A percentile compares a stretch with the other conserved stretches of the same genome.
Conservation (phyloP, 2,888 invertebrate species). For the Sarcophaga subvicina region DNA sequence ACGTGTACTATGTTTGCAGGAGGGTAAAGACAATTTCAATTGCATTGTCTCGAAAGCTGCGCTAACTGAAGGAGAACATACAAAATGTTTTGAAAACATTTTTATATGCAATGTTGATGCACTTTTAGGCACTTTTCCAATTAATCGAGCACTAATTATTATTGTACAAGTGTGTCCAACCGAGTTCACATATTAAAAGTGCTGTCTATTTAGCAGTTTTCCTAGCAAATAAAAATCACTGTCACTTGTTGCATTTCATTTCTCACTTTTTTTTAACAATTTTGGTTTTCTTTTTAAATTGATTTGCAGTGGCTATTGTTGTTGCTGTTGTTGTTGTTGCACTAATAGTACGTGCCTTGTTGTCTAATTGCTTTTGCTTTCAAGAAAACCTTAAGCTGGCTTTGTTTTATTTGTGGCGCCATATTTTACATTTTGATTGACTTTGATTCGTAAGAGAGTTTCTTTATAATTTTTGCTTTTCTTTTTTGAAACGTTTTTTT, state of each 20-base stretch:
- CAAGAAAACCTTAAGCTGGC: neutral
- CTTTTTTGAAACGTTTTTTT: conserved; percentile 20
- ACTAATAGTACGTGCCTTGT: conserved; percentile 65
- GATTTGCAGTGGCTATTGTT: neutral
- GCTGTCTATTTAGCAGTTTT: conserved; percentile 29
- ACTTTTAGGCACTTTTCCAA: neutral
- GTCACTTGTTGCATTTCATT: conserved; percentile 16
- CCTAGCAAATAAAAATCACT: conserved; percentile 22
- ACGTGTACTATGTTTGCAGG: no score
- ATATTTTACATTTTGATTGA: conserved; percentile 70
- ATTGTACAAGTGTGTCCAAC: neutral
- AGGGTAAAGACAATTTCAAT: no score
- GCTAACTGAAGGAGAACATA: no score
- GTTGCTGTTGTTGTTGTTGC: conserved; percentile 18
- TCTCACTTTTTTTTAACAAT: conserved; percentile 8
- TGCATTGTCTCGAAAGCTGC: no score
- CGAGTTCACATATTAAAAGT: neutral
- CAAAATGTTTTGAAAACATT: no score
- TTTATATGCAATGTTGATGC: no score
- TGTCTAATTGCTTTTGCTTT: conserved; percentile 61
- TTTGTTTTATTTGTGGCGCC: conserved; percentile 66
- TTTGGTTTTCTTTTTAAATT: conserved; percentile 21
- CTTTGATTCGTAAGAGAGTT: conserved; percentile 65
- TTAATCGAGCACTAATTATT: neutral
- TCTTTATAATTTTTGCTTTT: conserved; percentile 29